Evolutionary conservation across 35 echinoderm and acorn worm species (phyloP).

Genomic region (Heliocidaris erythrogramma): DNA sequence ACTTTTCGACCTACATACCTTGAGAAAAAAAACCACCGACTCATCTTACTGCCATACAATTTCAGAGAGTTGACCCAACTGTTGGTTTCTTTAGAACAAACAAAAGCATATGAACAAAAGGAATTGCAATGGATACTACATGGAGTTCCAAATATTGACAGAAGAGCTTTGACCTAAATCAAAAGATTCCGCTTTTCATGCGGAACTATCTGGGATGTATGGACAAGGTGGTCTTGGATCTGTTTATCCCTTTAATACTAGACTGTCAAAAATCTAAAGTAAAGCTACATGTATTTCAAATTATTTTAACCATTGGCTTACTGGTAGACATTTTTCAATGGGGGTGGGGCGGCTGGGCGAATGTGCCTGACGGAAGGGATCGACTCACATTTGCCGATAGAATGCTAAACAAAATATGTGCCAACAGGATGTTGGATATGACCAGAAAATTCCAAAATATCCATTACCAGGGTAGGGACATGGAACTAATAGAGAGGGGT

Average conservation of each 20-base stretch:
- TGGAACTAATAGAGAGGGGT: too few species aligned
- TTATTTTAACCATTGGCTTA: too few species aligned
- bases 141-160: neutral
- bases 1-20: neutral
- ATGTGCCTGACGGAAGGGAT: too few species aligned
- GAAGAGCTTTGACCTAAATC: neutral
- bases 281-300: too few species aligned
- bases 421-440: too few species aligned
- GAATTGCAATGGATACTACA: neutral
- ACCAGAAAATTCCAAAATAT: too few species aligned
- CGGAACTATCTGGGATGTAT: neutral
- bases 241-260: neutral
- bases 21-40: neutral
- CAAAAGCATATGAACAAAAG: neutral
- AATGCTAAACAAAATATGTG: too few species aligned
- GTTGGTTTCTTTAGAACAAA: neutral
- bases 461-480: too few species aligned
- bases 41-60: neutral
- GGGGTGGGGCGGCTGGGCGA: too few species aligned
- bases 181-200: neutral
- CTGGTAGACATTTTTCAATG: too few species aligned
- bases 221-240: neutral
- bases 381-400: too few species aligned
- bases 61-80: neutral
- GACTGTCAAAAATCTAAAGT: too few species aligned